These are phyloP conservation scores for Morinoia aosen DNA, from an alignment of 2,888 invertebrate species.

Conservation along the genomic window DNA sequence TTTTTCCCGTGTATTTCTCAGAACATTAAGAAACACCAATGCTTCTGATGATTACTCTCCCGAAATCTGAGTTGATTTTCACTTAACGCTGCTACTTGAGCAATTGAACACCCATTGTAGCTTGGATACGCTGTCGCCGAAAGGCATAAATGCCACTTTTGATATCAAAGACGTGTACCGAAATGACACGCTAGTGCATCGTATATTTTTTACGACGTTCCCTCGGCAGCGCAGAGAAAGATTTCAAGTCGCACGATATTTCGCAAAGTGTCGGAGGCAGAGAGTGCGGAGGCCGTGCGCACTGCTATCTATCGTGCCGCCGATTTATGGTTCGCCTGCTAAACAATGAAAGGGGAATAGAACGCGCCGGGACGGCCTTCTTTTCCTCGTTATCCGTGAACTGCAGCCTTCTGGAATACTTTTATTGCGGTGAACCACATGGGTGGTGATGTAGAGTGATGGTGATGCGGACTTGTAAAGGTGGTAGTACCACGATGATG, in stretches of 20 bases:
- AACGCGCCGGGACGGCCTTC: slow-evolving; percentile 18
- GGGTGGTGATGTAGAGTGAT: neutral
- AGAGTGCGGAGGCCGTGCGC: neutral
- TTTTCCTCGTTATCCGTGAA: slow-evolving; percentile 49
- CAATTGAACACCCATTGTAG: neutral
- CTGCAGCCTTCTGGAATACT: slow-evolving; percentile 46
- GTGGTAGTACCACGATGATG: neutral
- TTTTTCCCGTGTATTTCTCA: neutral
- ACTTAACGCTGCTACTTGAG: neutral
- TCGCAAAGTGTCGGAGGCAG: neutral
- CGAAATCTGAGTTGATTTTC: neutral
- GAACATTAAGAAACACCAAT: neutral
- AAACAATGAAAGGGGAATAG: slow-evolving; percentile 33
- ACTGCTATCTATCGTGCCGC: neutral
- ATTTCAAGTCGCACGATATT: neutral
- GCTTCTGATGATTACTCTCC: neutral
- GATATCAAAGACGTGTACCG: neutral
- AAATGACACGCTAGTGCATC: neutral
- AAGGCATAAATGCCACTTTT: neutral
- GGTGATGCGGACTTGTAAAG: neutral
- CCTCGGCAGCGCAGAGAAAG: neutral
- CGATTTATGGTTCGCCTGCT: slow-evolving; percentile 20
- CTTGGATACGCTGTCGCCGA: neutral
- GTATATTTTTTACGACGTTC: neutral
- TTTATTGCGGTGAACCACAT: slow-evolving; percentile 25